Percentiles rank a stretch among this genome's conserved stretches.
phyloP scores from a whole-genome alignment of 2,888 invertebrate genomes.

The Nezara viridula region DNA sequence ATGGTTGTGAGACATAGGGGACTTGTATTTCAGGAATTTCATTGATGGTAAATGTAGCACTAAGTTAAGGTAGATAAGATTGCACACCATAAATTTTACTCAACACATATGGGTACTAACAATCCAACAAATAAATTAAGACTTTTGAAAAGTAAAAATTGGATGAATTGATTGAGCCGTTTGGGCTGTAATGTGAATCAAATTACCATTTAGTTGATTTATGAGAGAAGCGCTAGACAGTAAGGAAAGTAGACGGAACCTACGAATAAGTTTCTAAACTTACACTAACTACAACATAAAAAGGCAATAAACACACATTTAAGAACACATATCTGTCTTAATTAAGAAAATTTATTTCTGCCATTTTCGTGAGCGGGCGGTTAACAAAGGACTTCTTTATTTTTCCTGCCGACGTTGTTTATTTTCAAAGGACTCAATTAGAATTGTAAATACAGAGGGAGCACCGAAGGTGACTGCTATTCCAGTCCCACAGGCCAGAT shows the following conservation, averaged over 20 bases:
- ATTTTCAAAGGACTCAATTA: background rate
- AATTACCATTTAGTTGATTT: background rate
- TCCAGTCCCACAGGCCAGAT: background rate
- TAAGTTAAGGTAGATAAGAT: too few species aligned
- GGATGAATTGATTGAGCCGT: too few species aligned
- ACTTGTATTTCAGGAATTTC: too few species aligned
- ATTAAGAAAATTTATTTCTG: background rate
- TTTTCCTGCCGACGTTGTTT: background rate
- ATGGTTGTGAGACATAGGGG: too few species aligned
- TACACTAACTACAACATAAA: background rate
- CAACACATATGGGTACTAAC: too few species aligned
- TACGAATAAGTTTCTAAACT: background rate
- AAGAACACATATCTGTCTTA: background rate
- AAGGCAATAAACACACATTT: background rate
- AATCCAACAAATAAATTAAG: too few species aligned
- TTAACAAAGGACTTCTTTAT: background rate
- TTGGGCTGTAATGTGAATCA: too few species aligned
- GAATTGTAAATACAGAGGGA: slow-evolving; percentile 29
- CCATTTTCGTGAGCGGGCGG: background rate
- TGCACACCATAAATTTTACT: too few species aligned
- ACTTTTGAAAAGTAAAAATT: too few species aligned
- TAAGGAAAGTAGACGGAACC: background rate
- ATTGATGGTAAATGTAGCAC: too few species aligned
- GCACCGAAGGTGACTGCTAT: background rate
- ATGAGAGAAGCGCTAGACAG: background rate